Evolutionary conservation across 2,888 invertebrate species (phyloP), one percentile per base, ranked within the genome.

Genomic region (Rhyacophila evoluta): DNA sequence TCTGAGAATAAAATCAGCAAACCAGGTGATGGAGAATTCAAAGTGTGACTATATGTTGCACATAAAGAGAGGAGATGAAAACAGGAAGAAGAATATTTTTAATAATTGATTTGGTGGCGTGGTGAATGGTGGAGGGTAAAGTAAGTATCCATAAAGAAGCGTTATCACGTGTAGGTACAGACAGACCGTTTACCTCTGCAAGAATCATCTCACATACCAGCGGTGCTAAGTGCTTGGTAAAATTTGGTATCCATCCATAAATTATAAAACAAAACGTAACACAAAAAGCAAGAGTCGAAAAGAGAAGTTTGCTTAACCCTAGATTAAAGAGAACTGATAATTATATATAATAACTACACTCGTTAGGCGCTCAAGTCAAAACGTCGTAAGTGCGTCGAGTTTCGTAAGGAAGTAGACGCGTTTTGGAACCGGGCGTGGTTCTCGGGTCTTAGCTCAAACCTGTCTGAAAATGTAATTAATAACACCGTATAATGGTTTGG

Each of bases 261-360:
- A 80, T 80, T 77, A 80, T 72, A 29, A 36, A 78, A 75, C 67
- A 75, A 78, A 78, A 77, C 73, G 41, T 72, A 72, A 73, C 36
- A 67, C 36, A 36, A 25, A 74, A 37, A 55, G 55, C 55, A 55
- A 74, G 67, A 74, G 74, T 67, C 68, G 79, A 81, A 79, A 75
- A 75, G 87, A 87, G 87, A 87, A 87, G 88, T 88, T 88, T 88
- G 87, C 88, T 88, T 88, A 88, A 88, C 87, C 87, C 86, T 85
- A 87, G 88, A 88, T 88, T 88, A 88, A 88, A 87, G 87, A 86
- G 86, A 88, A 87, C 88, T 87, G 88, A 88, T 88, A 88, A 88
- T 88, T 88, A 88, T 87, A 87, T 76, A 78, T 88, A 88, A 88
- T 88, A 87, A 88, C 87, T 86, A 86, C 86, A 85, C 87, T 86